Base-by-base conservation (phyloP, 1,140 invertebrate species). In the Leptinotarsa texana region DNA sequence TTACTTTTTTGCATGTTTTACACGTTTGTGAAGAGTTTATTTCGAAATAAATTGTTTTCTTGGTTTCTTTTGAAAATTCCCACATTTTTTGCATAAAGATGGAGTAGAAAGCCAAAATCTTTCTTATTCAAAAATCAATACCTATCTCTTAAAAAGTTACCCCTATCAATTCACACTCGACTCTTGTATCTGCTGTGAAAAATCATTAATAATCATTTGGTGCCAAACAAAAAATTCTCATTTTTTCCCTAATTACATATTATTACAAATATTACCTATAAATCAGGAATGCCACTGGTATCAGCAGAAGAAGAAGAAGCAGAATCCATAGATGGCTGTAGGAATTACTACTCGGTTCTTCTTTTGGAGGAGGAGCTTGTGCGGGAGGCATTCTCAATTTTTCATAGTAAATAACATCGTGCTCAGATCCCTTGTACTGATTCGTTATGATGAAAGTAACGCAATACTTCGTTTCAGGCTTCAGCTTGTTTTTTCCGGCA, bases 361-460 rank as follows among this genome's bases (percentile, higher is more conserved):
- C n/a, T 33, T 8, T 33, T 22, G n/a, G 67, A 27, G 66, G 66
- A 18, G 62, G 69, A 22, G n/a, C 18, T 71, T 74, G 61, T 13
- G 27, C 4, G 27, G 21, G n/a, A 6, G 67, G 65, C 22, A 78
- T 81, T 42, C 24, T 75, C 18, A 80, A 22, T 71, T 75, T 81
- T 63, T 82, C 80, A 63, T 79, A 81, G 49, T 81, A 82, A 22
- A 79, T 78, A 22, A 81, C 77, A 22, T 79, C 73, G 49, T 81
- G 80, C 75, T 80, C 74, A 18, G 73, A 51, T 24, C 77, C 78
- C 48, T 71, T 67, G 69, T 82, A 80, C 8, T 75, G 72, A 62
- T 81, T 82, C 2, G 73, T 75, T n/a, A 82, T 77, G 18, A 81
- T 77, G 61, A 82, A 82, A 42, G 77, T 82, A 47, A 82, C 63